Conservation (phyloP, 2,113 vertebrate genomes). For the Elaphurus davidianus region DNA sequence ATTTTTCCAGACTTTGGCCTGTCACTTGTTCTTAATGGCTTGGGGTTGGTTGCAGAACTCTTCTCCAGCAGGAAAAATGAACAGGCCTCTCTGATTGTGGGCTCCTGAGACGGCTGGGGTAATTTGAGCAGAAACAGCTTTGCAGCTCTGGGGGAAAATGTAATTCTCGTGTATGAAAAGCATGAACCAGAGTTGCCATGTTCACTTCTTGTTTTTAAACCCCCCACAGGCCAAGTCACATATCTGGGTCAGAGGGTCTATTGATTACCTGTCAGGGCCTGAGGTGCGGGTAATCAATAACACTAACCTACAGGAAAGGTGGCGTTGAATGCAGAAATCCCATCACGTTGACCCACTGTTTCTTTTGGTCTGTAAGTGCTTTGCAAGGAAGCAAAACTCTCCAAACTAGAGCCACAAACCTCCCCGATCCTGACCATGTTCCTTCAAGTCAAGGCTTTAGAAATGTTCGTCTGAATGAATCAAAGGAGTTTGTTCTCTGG, state of each 20-base stretch:
- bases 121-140: conserved; percentile 78
- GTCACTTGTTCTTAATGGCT: background rate
- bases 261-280: conserved; percentile 86
- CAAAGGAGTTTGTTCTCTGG: background rate
- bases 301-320: conserved; percentile 84
- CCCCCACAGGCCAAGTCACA: conserved; percentile 84
- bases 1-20: conserved; percentile 47
- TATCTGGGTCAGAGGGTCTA: conserved; percentile 83
- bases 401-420: background rate
- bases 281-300: conserved; percentile 87
- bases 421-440: background rate
- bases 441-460: background rate
- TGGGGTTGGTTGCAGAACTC: background rate
- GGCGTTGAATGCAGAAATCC: conserved; percentile 75
- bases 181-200: conserved; percentile 78
- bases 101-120: conserved; percentile 53
- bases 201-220: conserved; percentile 83
- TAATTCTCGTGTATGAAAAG: conserved; percentile 76
- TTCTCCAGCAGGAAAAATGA: conserved; percentile 40
- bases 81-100: conserved; percentile 46
- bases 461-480: background rate
- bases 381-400: background rate
- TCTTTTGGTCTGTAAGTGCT: conserved; percentile 52
- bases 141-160: conserved; percentile 73
- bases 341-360: background rate